Evolutionary conservation across 2,797 vertebrate species (phyloP), one percentile per base, ranked within the genome.

Genomic region (Cryptoprocta ferox): DNA sequence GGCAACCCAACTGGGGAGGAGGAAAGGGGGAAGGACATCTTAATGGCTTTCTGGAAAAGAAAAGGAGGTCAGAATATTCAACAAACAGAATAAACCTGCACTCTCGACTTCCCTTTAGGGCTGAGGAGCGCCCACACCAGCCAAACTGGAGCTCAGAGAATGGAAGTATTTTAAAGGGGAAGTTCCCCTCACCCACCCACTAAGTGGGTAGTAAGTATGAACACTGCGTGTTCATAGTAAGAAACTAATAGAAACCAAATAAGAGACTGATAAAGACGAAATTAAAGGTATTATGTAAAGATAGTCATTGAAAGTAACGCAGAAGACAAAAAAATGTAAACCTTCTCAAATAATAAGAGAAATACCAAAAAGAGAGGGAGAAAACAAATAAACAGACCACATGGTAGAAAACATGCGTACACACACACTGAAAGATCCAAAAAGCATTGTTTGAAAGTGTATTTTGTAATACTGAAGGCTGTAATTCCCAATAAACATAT

Each of bases 251-350:
- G 42, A 45, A 42, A 42, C 42, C 42, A 42, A 42, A 42, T 42
- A 42, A 42, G 39, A 42, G 39, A 42, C 39, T 42, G 7, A 42
- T 42, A 42, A 42, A 42, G 39, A 42, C 39, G n/a, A 63, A 81
- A 93, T 89, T 92, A 87, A 95, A 78, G 9, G 2, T 66, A 75
- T 65, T 42, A 1, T 28, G 71, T 89, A 87, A 89, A 83, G 13
- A 61, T 89, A 93, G 9, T 91, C 65, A 61, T 42, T 90, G 42
- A 91, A 81, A 1, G 1, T 90, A 96, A 94, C 88, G 71, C 81
- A 15, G 86, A 73, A 93, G n/a, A 93, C 45, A 32, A 91, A 21
- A 48, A 42, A 28, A 73, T 3, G 26, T 30, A 10, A 89, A 35
- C 15, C 24, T 78, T 85, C 18, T 50, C 35, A 93, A 82, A 78